phyloP scores from a whole-genome alignment of 2,888 invertebrate genomes.

The Synergus japonicus region DNA sequence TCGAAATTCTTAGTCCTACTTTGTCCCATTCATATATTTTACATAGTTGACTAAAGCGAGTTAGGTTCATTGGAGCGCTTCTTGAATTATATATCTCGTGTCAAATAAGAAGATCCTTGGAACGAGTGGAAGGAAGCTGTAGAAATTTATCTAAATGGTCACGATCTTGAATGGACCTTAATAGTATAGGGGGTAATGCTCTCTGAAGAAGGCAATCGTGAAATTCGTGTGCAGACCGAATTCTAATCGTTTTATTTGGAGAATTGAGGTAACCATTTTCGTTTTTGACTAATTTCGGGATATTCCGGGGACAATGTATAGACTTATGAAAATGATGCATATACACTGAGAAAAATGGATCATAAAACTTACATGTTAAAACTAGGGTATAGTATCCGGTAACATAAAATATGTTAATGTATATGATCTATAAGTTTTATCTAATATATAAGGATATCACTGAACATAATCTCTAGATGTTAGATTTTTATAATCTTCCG shows the following conservation, averaged over 20 bases:
- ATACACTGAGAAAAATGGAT: too few species aligned
- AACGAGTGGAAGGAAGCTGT: neutral
- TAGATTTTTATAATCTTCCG: too few species aligned
- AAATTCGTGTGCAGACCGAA: conserved; percentile 7
- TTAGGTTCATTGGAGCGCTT: neutral
- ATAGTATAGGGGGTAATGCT: neutral
- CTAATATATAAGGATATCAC: too few species aligned
- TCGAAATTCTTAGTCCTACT: conserved; percentile 31
- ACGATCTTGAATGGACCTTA: conserved; percentile 22
- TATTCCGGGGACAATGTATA: neutral
- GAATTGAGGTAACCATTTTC: neutral
- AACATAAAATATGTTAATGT: too few species aligned
- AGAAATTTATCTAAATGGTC: conserved; percentile 28
- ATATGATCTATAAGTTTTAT: too few species aligned
- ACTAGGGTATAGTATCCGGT: too few species aligned
- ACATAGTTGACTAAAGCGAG: conserved; percentile 11
- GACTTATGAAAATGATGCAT: neutral
- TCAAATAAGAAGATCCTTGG: conserved; percentile 5
- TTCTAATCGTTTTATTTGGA: conserved; percentile 13
- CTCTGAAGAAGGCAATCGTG: neutral
- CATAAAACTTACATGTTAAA: too few species aligned
- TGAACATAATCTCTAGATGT: too few species aligned
- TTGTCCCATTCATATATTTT: conserved; percentile 24
- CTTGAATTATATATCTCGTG: conserved; percentile 4
- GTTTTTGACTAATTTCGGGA: neutral